Evolutionary conservation across 2,888 invertebrate species (phyloP), one percentile per base, ranked within the genome.

Genomic region (Sinelater perroti): DNA sequence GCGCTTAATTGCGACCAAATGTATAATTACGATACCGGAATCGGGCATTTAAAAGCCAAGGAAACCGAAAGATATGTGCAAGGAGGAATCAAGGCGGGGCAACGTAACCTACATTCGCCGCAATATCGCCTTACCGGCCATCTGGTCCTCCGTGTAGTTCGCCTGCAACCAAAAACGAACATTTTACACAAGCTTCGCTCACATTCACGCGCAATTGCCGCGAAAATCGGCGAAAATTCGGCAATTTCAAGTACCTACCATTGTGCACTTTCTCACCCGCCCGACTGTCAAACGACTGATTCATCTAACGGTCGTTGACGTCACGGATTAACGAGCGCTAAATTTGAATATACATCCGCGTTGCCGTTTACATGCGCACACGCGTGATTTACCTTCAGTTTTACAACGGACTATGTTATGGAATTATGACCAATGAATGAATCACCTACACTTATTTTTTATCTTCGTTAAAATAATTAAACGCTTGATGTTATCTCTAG

Each of bases 81-180:
- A 64, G 50, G 52, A 53, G 63, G 60, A 55, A 64, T 65, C 63
- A 73, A 77, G 78, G 77, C 67, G 76, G 75, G 78, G 76, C 75
- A 70, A 70, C 63, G 70, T 77, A 79, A 77, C 78, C 79, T 78
- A 77, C 71, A 74, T 78, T 71, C 67, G 65, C 67, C 67, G 70
- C 72, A 61, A 65, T 64, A 67, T 70, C 67, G 72, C 88, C 90
- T 91, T 82, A 93, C 93, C 93, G 79, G 92, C 91, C 82, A 93
- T 85, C 85, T 93, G 93, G 82, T 93, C 93, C 82, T 93, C 93
- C 35, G 90, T 87, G 80, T 92, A 93, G 75, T 90, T 90, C 72
- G 90, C 91, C 93, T 93, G 84, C 60, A 85, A 85, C 63, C 68
- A 72, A 70, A 60, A 60, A 66, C 8, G 6, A 21, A 3, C 4